These are phyloP conservation scores for Paradisaea rubra DNA, from an alignment of 2,113 vertebrate genomes.

Conservation along the genomic window DNA sequence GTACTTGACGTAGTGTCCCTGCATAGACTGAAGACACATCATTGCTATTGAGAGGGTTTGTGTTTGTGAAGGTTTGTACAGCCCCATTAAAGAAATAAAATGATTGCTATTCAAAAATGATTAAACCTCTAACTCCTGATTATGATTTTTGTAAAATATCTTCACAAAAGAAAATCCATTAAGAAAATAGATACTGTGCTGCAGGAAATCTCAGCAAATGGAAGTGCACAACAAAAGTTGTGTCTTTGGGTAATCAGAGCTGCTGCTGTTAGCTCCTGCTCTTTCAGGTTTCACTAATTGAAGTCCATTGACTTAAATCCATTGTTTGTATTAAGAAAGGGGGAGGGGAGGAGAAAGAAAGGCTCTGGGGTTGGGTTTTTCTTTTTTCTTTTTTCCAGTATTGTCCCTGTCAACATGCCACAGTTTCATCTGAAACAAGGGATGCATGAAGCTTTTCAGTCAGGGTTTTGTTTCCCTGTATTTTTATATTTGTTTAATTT, in stretches of 20 bases:
- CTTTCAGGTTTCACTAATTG: neutral
- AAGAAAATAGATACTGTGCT: neutral
- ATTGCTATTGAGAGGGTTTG: neutral
- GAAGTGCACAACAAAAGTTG: neutral
- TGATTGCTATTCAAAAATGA: neutral
- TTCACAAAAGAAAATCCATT: neutral
- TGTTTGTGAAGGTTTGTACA: neutral
- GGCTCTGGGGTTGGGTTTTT: neutral
- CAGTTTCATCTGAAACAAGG: neutral
- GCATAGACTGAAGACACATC: neutral
- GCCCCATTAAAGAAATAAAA: neutral
- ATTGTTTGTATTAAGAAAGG: neutral
- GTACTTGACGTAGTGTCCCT: neutral
- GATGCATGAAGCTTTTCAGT: neutral
- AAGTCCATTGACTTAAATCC: neutral
- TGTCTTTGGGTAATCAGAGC: neutral
- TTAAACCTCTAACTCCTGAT: neutral
- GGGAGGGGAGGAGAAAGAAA: neutral
- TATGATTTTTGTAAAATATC: neutral
- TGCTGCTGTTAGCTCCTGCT: neutral
- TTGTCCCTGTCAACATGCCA: neutral
- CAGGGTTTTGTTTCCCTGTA: neutral
- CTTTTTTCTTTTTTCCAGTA: neutral
- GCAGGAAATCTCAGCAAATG: neutral
- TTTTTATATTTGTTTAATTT: slow-evolving; percentile 49